These are phyloP conservation scores for Ictidomys tridecemlineatus DNA, from an alignment of 2,113 vertebrate species.

Conservation along the genomic window DNA sequence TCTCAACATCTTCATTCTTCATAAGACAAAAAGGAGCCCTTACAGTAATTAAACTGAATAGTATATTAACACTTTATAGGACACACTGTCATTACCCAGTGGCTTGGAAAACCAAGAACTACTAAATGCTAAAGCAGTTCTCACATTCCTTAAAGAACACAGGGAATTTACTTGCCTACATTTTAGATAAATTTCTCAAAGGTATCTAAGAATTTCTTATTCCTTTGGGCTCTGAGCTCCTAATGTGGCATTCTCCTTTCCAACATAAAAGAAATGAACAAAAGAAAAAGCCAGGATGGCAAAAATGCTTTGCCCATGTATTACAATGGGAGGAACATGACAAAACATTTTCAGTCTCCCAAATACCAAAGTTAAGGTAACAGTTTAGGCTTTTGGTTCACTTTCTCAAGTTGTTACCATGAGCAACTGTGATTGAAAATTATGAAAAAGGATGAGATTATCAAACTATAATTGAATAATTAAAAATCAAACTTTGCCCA, in stretches of 20 bases:
- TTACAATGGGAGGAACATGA: neutral
- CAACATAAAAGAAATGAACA: neutral
- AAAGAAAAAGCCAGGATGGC: neutral
- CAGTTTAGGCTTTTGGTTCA: neutral
- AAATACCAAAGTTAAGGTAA: neutral
- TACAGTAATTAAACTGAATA: neutral
- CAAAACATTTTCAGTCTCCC: neutral
- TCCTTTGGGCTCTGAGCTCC: neutral
- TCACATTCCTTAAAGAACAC: neutral
- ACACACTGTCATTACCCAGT: too few relatives aligned
- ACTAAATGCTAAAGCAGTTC: neutral
- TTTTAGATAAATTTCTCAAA: slow-evolving; percentile 21
- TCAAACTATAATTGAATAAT: neutral
- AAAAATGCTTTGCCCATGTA: neutral
- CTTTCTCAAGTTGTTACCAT: neutral
- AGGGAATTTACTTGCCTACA: neutral
- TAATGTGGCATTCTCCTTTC: neutral
- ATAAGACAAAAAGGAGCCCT: neutral
- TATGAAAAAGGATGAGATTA: neutral
- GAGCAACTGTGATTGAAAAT: neutral
- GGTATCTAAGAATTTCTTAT: neutral
- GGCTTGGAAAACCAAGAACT: neutral
- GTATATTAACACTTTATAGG: neutral
- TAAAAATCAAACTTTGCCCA: neutral
- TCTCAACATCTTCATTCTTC: slow-evolving; percentile 17